Evolutionary conservation across 2,113 vertebrate genomes (phyloP).

Genomic region (Gymnorhina tibicen): DNA sequence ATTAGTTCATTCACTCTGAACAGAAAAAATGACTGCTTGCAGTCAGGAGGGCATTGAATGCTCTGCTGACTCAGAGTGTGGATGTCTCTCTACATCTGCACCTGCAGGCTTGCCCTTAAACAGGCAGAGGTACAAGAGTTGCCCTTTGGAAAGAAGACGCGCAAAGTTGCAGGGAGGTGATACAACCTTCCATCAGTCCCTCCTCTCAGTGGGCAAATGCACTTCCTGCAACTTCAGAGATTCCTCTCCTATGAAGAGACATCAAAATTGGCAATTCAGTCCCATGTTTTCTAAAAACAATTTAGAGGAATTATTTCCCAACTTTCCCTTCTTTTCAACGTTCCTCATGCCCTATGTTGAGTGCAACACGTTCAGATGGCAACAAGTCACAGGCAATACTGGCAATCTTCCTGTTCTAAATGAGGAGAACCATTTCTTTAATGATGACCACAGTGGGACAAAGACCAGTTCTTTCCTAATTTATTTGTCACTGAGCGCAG

Average conservation of each 20-base stretch:
- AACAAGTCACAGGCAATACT: not conserved
- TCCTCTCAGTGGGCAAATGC: not conserved
- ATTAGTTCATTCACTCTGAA: not conserved
- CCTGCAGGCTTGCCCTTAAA: not conserved
- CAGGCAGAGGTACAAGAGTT: not conserved
- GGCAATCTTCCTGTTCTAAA: not conserved
- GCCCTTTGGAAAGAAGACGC: not conserved
- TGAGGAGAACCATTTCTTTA: not conserved
- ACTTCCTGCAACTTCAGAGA: not conserved
- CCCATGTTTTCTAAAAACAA: not conserved
- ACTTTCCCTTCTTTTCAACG: not conserved
- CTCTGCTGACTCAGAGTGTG: not conserved
- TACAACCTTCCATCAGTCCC: not conserved
- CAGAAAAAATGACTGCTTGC: not conserved
- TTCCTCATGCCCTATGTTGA: not conserved
- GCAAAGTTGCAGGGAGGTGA: not conserved
- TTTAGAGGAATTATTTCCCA: not conserved
- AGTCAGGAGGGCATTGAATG: not conserved
- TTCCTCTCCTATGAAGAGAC: not conserved
- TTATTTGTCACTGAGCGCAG: rapidly evolving
- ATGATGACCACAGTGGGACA: not conserved
- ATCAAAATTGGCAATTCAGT: not conserved
- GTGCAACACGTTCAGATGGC: not conserved
- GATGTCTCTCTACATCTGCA: not conserved
- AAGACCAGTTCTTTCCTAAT: not conserved